These are phyloP conservation scores for Baryphthengus martii DNA, from an alignment of 2,113 vertebrate genomes.

Conservation along the genomic window DNA sequence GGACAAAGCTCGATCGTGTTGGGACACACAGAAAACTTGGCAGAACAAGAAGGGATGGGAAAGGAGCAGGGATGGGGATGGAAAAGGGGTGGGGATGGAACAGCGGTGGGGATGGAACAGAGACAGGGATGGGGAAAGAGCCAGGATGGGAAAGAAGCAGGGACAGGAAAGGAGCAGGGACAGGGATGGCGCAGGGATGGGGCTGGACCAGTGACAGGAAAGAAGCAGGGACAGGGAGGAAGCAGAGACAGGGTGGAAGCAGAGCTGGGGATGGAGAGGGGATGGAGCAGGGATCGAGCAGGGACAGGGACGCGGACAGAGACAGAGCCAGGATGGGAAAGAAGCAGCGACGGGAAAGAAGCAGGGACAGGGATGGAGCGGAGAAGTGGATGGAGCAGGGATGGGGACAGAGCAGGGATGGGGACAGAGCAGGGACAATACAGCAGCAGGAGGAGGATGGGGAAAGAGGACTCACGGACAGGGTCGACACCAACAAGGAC, in stretches of 20 bases:
- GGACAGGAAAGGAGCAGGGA: background rate
- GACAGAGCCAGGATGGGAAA: no score
- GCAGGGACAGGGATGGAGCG: background rate
- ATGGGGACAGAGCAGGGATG: background rate
- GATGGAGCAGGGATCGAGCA: background rate
- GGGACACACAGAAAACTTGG: background rate
- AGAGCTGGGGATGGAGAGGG: no score
- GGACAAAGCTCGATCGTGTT: background rate
- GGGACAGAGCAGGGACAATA: background rate
- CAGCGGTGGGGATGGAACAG: background rate
- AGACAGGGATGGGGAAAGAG: background rate
- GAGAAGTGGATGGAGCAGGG: background rate
- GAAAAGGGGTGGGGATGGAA: no score
- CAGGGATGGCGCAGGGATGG: background rate
- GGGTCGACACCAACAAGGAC: background rate
- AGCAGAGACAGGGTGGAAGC: background rate
- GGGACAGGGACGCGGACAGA: no score
- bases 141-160: background rate
- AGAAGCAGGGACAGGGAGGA: background rate
- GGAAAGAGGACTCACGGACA: rapidly evolving
- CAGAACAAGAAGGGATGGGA: background rate
- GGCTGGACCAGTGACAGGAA: no score
- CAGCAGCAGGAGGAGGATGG: background rate
- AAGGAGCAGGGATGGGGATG: background rate
- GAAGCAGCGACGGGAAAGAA: no score